A percentile compares a stretch with the other conserved stretches of the same genome.
Conservation (phyloP, 2,888 invertebrate genomes). For the Pollenia griseotomentosa region DNA sequence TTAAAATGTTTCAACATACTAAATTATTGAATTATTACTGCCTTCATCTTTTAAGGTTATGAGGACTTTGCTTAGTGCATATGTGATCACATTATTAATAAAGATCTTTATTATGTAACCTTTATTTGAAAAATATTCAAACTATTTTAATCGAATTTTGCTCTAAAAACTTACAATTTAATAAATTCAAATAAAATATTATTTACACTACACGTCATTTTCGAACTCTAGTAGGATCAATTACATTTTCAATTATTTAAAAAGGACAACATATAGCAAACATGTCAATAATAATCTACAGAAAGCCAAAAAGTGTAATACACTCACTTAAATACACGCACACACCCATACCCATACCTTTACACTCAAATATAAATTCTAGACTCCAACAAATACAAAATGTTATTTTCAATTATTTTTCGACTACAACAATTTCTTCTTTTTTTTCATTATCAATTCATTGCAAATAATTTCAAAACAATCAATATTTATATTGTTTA, state of each 20-base stretch:
- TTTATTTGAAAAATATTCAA: no score
- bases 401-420: conserved; percentile 57
- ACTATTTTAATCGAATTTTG: no score
- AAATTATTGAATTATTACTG: no score
- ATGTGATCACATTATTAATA: no score
- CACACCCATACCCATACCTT: not conserved
- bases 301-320: conserved; percentile 19
- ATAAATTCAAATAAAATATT: no score
- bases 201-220: no score
- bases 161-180: no score
- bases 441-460: conserved; percentile 45
- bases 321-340: not conserved
- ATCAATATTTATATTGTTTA: conserved; percentile 67
- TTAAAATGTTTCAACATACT: no score
- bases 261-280: not conserved
- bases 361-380: not conserved
- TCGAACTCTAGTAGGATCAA: conserved; percentile 6
- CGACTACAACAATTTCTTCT: conserved; percentile 39
- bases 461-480: conserved; percentile 68
- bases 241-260: conserved; percentile 38
- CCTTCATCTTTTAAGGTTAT: no score
- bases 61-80: no score
- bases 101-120: no score
- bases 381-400: conserved; percentile 34
- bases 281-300: conserved; percentile 14